Evolutionary conservation across 2,797 vertebrate genomes (phyloP).

Genomic region (Coregonus suidteri): DNA sequence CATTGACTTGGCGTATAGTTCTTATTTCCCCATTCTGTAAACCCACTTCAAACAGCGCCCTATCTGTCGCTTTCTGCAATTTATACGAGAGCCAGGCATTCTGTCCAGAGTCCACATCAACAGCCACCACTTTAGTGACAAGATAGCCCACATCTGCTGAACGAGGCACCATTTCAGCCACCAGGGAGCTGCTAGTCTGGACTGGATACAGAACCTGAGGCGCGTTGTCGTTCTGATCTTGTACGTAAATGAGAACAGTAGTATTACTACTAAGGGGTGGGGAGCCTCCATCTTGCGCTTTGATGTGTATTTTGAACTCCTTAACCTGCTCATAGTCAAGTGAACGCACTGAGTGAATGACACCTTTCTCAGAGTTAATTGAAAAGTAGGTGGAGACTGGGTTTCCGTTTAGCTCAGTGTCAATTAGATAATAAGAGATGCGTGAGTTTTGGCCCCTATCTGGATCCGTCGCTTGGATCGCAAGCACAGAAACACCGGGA

Average conservation of each 20-base stretch:
- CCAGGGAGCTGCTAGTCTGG: conserved; percentile 57
- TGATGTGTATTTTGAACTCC: conserved; percentile 60
- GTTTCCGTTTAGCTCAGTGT: conserved; percentile 50
- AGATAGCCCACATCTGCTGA: conserved; percentile 63
- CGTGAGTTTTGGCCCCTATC: conserved; percentile 72
- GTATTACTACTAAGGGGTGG: conserved; percentile 57
- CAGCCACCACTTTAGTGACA: conserved; percentile 70
- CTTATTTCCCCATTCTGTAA: conserved; percentile 58
- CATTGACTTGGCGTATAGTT: conserved; percentile 59
- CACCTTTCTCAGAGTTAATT: conserved; percentile 68
- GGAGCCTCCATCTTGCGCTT: conserved; percentile 67
- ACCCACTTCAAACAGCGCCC: conserved; percentile 50
- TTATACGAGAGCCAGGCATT: conserved; percentile 63
- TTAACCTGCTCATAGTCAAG: conserved; percentile 72
- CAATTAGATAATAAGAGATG: conserved; percentile 67
- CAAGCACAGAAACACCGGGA: conserved; percentile 52
- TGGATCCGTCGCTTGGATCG: conserved; percentile 55
- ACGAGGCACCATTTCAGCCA: conserved; percentile 67
- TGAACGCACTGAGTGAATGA: conserved; percentile 63
- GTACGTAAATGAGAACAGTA: conserved; percentile 45
- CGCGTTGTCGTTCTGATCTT: conserved; percentile 61
- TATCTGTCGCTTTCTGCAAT: conserved; percentile 54
- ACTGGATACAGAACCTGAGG: conserved; percentile 69
- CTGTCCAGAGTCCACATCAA: conserved; percentile 66
- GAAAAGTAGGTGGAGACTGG: conserved; percentile 60